Percentiles rank a stretch among this genome's conserved stretches.
Conservation (phyloP, 2,888 invertebrate species). For the Megalurothrips usitatus region DNA sequence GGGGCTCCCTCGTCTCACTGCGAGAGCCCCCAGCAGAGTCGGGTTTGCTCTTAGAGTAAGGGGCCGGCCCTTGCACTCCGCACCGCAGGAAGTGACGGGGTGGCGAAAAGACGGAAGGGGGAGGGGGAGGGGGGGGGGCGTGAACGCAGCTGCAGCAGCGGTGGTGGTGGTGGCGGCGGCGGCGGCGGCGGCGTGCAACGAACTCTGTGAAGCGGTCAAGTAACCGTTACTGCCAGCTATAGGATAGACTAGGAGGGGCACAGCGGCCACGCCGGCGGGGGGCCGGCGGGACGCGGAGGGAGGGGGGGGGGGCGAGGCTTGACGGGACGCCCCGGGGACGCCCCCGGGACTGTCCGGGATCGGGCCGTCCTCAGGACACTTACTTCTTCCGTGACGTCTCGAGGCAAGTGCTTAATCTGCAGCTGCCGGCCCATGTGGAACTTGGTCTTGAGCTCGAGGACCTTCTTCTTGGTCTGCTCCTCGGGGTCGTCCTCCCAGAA, state of each 20-base stretch:
- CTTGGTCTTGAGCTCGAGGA: slow-evolving; percentile 44
- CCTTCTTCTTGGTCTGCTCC: slow-evolving; percentile 44
- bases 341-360: no score
- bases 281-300: background rate
- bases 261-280: background rate
- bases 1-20: background rate
- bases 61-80: background rate
- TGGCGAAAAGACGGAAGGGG: background rate
- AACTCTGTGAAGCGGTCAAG: slow-evolving; percentile 21
- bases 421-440: slow-evolving; percentile 47
- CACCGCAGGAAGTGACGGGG: background rate
- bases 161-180: background rate
- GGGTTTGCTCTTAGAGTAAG: background rate
- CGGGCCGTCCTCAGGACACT: slow-evolving; percentile 35
- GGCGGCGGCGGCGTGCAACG: slow-evolving; percentile 23
- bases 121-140: background rate
- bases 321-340: no score
- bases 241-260: no score
- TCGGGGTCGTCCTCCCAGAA: slow-evolving; percentile 45
- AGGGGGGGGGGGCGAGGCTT: background rate
- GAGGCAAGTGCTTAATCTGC: slow-evolving; percentile 46
- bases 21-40: background rate
- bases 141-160: background rate
- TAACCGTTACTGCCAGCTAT: background rate
- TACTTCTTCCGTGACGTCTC: slow-evolving; percentile 47